Evolutionary conservation across 1,140 invertebrate species (phyloP).

Genomic region (Chironomus striatipennis): DNA sequence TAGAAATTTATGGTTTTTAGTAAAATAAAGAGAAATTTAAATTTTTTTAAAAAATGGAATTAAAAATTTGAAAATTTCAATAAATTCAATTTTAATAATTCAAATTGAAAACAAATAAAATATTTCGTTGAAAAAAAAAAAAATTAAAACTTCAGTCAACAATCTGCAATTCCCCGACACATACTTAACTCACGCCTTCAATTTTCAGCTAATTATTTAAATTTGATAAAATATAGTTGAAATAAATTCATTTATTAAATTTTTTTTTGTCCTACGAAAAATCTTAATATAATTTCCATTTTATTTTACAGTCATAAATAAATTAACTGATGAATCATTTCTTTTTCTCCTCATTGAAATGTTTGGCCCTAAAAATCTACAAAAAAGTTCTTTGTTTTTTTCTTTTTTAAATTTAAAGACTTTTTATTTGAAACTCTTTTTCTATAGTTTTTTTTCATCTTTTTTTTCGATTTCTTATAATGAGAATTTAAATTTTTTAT

Average conservation of each 20-base stretch:
- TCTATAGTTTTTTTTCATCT: neutral
- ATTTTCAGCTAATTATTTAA: too few relatives aligned
- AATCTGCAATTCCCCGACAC: too few relatives aligned
- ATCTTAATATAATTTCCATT: neutral
- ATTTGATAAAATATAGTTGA: neutral
- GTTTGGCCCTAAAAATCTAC: constrained; percentile 20
- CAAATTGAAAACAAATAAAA: too few relatives aligned
- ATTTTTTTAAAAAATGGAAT: too few relatives aligned
- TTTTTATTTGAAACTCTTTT: constrained; percentile 13
- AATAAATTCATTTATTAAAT: neutral
- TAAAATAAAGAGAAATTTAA: too few relatives aligned
- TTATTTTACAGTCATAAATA: neutral
- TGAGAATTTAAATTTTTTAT: neutral
- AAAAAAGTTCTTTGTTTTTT: constrained; percentile 5
- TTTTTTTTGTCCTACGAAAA: neutral
- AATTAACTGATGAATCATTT: neutral
- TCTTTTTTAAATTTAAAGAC: neutral
- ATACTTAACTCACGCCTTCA: too few relatives aligned
- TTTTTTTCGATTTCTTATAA: neutral
- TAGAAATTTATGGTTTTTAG: too few relatives aligned
- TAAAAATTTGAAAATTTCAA: too few relatives aligned
- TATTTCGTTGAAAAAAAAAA: too few relatives aligned
- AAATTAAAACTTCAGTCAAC: too few relatives aligned
- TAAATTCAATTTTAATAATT: too few relatives aligned
- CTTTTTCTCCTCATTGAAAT: neutral